Conservation (phyloP, 2,113 vertebrate genomes). For the Bettongia penicillata region DNA sequence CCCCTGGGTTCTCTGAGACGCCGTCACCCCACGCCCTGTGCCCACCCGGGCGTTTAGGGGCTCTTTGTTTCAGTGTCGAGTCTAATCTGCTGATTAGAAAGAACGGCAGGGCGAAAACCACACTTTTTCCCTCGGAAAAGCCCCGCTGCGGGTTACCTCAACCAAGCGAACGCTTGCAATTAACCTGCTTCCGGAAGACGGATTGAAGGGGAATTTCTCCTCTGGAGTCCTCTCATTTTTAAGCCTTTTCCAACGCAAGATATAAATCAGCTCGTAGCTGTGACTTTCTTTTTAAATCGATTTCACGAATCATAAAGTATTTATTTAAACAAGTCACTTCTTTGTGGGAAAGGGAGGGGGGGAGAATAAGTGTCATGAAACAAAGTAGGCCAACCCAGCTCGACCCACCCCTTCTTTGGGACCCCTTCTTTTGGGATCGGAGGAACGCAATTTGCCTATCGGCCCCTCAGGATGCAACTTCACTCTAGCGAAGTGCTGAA, state of each 20-base stretch:
- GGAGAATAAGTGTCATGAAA: not conserved
- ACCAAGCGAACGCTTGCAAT: constrained; percentile 61
- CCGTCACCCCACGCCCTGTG: not conserved
- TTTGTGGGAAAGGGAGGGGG: not conserved
- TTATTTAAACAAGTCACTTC: not conserved
- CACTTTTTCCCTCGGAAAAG: constrained; percentile 11
- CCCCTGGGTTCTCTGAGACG: not conserved
- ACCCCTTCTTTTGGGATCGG: not conserved
- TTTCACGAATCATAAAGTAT: not conserved
- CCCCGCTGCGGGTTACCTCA: constrained; percentile 39
- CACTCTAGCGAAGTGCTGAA: not conserved
- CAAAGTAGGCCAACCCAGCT: not conserved
- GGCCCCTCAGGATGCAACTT: not conserved
- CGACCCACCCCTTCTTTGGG: not conserved
- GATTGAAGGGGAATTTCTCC: constrained; percentile 50
- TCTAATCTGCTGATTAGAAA: constrained; percentile 48
- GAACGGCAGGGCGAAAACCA: not conserved
- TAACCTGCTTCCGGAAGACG: constrained; percentile 47
- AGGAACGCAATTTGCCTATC: not conserved
- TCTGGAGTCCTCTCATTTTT: constrained; percentile 69
- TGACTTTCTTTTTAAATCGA: constrained; percentile 1
- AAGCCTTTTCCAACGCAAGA: constrained; percentile 36
- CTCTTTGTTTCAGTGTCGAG: constrained; percentile 71
- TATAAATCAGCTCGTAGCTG: constrained; percentile 67
- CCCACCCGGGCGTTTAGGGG: constrained; percentile 18